Evolutionary conservation across 2,888 invertebrate genomes (phyloP).

Genomic region (Campoletis raptor): DNA sequence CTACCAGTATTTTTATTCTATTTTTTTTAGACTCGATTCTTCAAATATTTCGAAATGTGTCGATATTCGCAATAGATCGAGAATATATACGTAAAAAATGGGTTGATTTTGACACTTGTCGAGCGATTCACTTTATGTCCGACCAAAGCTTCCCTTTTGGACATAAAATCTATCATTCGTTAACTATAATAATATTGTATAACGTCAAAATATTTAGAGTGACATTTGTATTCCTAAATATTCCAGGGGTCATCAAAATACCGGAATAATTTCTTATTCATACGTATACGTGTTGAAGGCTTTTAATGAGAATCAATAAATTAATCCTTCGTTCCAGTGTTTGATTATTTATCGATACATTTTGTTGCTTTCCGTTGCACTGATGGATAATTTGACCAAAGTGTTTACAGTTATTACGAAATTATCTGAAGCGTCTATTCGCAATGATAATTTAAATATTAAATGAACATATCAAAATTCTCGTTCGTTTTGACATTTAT

Average conservation of each 20-base stretch:
- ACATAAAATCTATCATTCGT: background rate
- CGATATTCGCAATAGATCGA: constrained; percentile 5
- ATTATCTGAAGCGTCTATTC: background rate
- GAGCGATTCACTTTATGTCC: background rate
- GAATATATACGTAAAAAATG: background rate
- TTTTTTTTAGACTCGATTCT: background rate
- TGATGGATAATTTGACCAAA: background rate
- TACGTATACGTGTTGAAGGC: background rate
- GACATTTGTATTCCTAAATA: background rate
- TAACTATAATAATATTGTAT: background rate
- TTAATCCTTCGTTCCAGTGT: background rate
- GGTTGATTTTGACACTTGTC: background rate
- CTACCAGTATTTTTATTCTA: background rate
- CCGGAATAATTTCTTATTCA: background rate
- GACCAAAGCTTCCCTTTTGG: background rate
- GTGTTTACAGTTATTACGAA: background rate
- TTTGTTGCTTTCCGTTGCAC: background rate
- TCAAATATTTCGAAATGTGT: background rate
- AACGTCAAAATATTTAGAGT: background rate
- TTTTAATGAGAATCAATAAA: background rate
- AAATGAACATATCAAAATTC: background rate
- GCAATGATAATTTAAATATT: background rate
- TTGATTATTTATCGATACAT: constrained; percentile 10
- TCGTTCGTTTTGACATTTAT: background rate
- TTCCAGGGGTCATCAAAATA: background rate